Evolutionary conservation across 2,113 vertebrate genomes (phyloP).

Genomic region (Gopherus evgoodei): DNA sequence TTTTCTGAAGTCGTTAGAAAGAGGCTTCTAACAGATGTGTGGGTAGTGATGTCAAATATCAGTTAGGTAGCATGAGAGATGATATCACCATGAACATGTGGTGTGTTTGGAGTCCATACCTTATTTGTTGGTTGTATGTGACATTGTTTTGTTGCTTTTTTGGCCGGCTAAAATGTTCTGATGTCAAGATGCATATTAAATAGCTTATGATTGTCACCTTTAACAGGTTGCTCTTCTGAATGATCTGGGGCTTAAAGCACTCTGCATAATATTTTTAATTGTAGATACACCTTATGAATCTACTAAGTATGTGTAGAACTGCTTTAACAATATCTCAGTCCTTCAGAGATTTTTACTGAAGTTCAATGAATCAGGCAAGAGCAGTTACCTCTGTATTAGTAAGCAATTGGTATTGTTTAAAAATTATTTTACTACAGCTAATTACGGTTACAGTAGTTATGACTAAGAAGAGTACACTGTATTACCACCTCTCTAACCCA

Average conservation of each 20-base stretch:
- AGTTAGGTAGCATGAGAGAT: neutral
- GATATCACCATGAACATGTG: neutral
- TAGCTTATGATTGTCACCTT: neutral
- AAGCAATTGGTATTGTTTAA: slow-evolving; percentile 45
- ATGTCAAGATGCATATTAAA: neutral
- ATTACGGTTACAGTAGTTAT: slow-evolving; percentile 4
- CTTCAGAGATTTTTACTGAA: slow-evolving; percentile 57
- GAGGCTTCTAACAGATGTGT: neutral
- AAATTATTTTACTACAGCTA: slow-evolving; percentile 43
- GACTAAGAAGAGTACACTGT: slow-evolving; percentile 30
- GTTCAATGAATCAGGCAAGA: slow-evolving; percentile 39
- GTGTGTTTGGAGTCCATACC: neutral
- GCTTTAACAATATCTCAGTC: slow-evolving; percentile 3
- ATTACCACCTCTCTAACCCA: slow-evolving; percentile 8
- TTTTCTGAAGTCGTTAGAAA: neutral
- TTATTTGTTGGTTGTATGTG: neutral
- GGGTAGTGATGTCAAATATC: neutral
- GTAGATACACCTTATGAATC: neutral
- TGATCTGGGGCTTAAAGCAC: neutral
- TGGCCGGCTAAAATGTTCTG: neutral
- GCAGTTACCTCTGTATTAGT: slow-evolving; percentile 50
- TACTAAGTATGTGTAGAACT: neutral
- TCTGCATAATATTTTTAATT: slow-evolving; percentile 32
- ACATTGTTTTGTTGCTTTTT: neutral
- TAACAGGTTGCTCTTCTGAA: slow-evolving; percentile 18